Base-by-base conservation (phyloP, 2,113 vertebrate species). In the Acinonyx jubatus region DNA sequence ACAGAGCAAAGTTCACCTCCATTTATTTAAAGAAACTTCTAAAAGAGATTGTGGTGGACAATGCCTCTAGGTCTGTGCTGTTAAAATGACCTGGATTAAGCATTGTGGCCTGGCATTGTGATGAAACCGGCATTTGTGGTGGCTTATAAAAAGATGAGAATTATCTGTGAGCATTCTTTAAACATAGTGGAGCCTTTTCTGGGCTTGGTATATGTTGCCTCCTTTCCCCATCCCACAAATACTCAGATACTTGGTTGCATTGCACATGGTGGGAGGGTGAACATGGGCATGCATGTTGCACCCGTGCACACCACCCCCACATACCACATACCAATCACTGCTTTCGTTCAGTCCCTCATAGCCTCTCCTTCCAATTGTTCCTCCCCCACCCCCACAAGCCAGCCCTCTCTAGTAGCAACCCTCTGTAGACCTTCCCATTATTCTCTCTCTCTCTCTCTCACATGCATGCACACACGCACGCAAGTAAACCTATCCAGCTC, bases 11-110 rank as follows among this genome's bases (percentile, higher is more conserved):
- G 19, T 69, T 92, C 48, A 92, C 61, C 65, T 84, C 23, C 0
- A 4, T 71, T 96, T 81, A 36, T 89, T 94, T 79, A 81, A 96
- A 97, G 23, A 8, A 55, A 15, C 4, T 48, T 61, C 76, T 41
- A n/a, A 33, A 7, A 92, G 82, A 91, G 1, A 23, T 95, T 45
- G 9, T 31, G 80, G 36, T 29, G 50, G 82, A 86, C 6, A 41
- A n/a, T 52, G 19, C 0, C 21, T 93, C 84, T 86, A 19, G 14
- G 7, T 38, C 89, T 96, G 57, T 89, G 88, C 41, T 94, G 52
- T 89, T 63, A 87, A 73, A 73, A 79, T 5, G 83, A 52, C 4
- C 18, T 89, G 68, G 38, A 94, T 96, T 82, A 97, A 89, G 66
- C 33, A 61, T 52, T 3, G 18, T 1, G 29, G 25, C 50, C 0